These are phyloP conservation scores for Xenops minutus DNA, from an alignment of 2,797 vertebrate species.

Conservation along the genomic window DNA sequence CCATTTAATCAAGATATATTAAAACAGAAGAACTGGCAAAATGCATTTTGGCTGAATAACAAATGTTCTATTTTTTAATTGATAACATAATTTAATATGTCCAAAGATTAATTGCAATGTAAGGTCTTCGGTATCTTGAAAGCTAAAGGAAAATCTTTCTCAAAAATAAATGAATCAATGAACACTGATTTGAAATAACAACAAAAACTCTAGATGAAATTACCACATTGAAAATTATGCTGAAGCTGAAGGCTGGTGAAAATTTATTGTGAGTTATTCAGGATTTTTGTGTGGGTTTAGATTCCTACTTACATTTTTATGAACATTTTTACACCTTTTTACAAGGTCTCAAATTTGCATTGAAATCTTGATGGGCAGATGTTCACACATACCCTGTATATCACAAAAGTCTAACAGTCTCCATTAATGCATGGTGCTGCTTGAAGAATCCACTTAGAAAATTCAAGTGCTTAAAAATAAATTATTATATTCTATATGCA, in stretches of 20 bases:
- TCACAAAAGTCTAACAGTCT: not conserved
- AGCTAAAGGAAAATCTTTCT: not conserved
- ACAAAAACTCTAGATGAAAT: not conserved
- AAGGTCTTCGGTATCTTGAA: not conserved
- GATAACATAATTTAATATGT: not conserved
- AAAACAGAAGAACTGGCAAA: not conserved
- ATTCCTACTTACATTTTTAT: not conserved
- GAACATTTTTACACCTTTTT: no score
- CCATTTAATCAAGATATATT: not conserved
- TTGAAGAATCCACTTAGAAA: not conserved
- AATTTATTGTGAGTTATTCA: not conserved
- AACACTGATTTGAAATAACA: not conserved
- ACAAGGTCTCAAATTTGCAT: not conserved
- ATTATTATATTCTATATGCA: not conserved
- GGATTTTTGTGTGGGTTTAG: not conserved
- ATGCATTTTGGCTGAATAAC: not conserved
- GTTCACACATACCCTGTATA: not conserved
- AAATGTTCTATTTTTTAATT: rapidly evolving
- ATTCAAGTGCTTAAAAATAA: not conserved
- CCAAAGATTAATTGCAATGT: not conserved
- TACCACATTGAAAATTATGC: not conserved
- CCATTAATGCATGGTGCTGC: not conserved
- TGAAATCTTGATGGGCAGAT: not conserved
- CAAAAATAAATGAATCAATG: not conserved
- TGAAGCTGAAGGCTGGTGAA: not conserved